These are phyloP conservation scores for Drosophila tani DNA, from an alignment of 1,140 invertebrate genomes.

Conservation along the genomic window DNA sequence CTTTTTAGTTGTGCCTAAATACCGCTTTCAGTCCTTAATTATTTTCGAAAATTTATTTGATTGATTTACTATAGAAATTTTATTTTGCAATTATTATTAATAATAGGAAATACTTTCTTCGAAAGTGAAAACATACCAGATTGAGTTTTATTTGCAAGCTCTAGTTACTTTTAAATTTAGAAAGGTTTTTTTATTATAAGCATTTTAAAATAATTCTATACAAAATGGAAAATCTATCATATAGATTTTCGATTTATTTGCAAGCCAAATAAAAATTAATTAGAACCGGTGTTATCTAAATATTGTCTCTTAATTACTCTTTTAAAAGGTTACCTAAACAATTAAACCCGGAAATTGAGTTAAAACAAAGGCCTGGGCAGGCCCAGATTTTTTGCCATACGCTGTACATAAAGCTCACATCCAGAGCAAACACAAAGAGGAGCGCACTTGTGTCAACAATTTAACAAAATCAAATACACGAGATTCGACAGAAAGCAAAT, in stretches of 20 bases:
- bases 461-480: conserved; percentile 41
- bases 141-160: too few species aligned
- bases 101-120: background rate
- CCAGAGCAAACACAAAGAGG: conserved; percentile 10
- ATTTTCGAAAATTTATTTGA: background rate
- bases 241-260: background rate
- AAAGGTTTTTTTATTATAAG: too few species aligned
- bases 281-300: background rate
- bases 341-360: conserved; percentile 1
- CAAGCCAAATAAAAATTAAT: background rate
- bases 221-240: too few species aligned
- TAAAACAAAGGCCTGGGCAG: background rate
- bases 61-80: background rate
- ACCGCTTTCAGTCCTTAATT: too few species aligned
- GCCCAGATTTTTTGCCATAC: background rate
- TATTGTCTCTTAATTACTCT: background rate
- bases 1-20: too few species aligned
- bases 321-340: background rate
- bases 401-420: conserved; percentile 19
- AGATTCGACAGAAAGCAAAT: conserved; percentile 41
- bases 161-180: too few species aligned
- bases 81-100: background rate
- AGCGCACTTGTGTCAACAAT: conserved; percentile 35
- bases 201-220: too few species aligned
- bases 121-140: background rate